phyloP scores from a whole-genome alignment of 2,888 invertebrate genomes.

The Buathra laborator region DNA sequence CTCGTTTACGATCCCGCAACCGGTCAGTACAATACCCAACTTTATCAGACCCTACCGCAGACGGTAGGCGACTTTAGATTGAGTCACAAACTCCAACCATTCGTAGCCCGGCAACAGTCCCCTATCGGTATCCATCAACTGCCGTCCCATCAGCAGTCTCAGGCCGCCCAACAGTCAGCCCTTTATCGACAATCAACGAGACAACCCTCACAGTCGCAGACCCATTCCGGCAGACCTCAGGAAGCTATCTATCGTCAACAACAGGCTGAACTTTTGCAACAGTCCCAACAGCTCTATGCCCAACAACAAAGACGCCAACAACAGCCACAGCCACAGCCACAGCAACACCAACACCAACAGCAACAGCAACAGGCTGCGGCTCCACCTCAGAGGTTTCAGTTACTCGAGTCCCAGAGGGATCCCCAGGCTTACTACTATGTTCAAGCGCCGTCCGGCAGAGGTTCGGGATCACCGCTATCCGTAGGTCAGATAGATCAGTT shows the following conservation, averaged over 20 bases:
- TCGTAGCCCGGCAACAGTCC: constrained; percentile 88
- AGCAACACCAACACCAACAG: constrained; percentile 89
- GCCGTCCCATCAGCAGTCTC: constrained; percentile 81
- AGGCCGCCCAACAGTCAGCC: constrained; percentile 78
- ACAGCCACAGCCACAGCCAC: constrained; percentile 86
- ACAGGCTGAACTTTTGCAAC: constrained; percentile 88
- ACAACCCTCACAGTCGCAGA: constrained; percentile 64
- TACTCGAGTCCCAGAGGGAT: constrained; percentile 82
- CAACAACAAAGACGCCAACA: constrained; percentile 90
- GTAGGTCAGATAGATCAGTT: constrained; percentile 93
- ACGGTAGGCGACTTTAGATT: constrained; percentile 90
- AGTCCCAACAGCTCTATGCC: constrained; percentile 89
- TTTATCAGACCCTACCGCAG: constrained; percentile 92
- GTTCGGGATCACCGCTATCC: constrained; percentile 84
- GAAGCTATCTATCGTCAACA: constrained; percentile 87
- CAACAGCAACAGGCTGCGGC: constrained; percentile 86
- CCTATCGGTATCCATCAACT: constrained; percentile 88
- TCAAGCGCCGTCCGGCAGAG: constrained; percentile 78
- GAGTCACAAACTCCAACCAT: constrained; percentile 91
- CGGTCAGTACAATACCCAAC: constrained; percentile 92
- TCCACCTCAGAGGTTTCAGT: constrained; percentile 83
- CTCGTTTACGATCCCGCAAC: constrained; percentile 91
- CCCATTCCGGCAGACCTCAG: constrained; percentile 78
- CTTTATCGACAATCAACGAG: constrained; percentile 77
- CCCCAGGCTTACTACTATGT: constrained; percentile 84